Percentiles rank a stretch among this genome's conserved stretches.
These are phyloP conservation scores for Tetranychus truncatus DNA, from an alignment of 2,888 invertebrate species.

Conservation along the genomic window DNA sequence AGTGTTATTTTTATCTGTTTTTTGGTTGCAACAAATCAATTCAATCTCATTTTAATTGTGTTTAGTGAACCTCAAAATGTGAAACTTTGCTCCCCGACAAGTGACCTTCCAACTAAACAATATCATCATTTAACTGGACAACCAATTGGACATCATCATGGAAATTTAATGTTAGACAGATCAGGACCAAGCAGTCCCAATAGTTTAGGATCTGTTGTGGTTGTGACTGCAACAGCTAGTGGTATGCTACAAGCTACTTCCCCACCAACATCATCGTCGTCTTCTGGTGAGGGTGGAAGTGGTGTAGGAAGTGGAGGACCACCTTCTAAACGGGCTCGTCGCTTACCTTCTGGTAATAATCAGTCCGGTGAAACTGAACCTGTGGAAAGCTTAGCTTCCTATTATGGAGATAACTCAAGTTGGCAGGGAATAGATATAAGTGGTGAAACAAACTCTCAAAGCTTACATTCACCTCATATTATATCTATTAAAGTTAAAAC, in stretches of 20 bases:
- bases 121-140: not conserved
- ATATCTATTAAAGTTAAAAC: constrained; percentile 9
- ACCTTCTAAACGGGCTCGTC: not conserved
- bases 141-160: constrained; percentile 6
- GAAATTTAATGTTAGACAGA: not conserved
- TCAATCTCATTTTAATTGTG: not conserved
- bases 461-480: constrained; percentile 10
- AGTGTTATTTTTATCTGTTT: not conserved
- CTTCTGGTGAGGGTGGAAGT: not conserved
- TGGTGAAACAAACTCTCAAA: not conserved
- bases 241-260: not conserved
- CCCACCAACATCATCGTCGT: not conserved
- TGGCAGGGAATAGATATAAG: not conserved
- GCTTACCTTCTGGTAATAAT: constrained; percentile 3
- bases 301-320: not conserved
- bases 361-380: not conserved
- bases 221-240: not conserved
- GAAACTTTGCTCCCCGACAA: not conserved
- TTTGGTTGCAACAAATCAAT: not conserved
- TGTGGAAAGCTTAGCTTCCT: not conserved
- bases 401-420: constrained; percentile 1
- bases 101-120: not conserved
- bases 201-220: not conserved
- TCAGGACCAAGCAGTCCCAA: not conserved
- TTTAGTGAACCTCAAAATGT: not conserved